A percentile compares a stretch with the other conserved stretches of the same genome.
phyloP scores from a whole-genome alignment of 2,888 invertebrate genomes.

The Drosophila borealis region DNA sequence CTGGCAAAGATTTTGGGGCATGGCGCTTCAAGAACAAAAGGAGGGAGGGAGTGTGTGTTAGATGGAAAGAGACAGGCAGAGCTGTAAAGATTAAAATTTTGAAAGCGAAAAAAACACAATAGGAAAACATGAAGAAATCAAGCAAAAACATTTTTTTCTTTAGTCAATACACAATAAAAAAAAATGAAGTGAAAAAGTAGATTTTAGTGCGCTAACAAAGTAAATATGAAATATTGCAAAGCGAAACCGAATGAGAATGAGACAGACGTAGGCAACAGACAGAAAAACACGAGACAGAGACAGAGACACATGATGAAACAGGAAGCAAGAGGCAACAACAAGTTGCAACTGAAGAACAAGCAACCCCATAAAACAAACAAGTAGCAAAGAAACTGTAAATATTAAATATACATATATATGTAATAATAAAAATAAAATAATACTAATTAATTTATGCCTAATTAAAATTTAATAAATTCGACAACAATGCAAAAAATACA shows the following conservation, averaged over 20 bases:
- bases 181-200: conserved; percentile 47
- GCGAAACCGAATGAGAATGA: conserved; percentile 43
- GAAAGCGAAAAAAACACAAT: conserved; percentile 4
- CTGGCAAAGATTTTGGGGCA: conserved; percentile 4
- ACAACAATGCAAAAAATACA: conserved; percentile 24
- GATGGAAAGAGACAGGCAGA: conserved; percentile 16
- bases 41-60: conserved; percentile 10
- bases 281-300: conserved; percentile 9
- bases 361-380: conserved; percentile 28
- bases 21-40: background rate
- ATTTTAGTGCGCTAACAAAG: conserved; percentile 53
- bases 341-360: conserved; percentile 10
- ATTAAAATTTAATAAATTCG: conserved; percentile 59
- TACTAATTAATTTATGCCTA: conserved; percentile 69
- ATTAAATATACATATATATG: conserved; percentile 65
- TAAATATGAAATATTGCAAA: conserved; percentile 66
- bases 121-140: conserved; percentile 15
- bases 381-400: conserved; percentile 78
- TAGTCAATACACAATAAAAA: conserved; percentile 50
- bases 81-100: conserved; percentile 13
- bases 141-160: conserved; percentile 63
- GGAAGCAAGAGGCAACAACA: conserved; percentile 16
- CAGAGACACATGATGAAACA: conserved; percentile 10
- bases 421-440: conserved; percentile 42
- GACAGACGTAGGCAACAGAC: conserved; percentile 25